These are phyloP conservation scores for Turritopsis rubra DNA, from an alignment of 30 jellyfish, hydroid and myxozoan species.

Conservation along the genomic window DNA sequence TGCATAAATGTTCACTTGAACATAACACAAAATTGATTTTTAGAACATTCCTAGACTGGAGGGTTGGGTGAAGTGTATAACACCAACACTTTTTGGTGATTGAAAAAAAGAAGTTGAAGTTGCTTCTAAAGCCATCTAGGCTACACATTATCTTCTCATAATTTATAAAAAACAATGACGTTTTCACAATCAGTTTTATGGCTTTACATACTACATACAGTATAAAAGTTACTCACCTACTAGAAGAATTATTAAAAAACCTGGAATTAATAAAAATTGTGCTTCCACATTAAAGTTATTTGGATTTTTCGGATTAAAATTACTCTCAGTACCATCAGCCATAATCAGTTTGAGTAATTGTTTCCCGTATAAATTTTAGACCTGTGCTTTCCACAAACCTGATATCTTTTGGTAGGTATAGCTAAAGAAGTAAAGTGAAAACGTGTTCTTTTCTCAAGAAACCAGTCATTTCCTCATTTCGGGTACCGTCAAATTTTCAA, in stretches of 20 bases:
- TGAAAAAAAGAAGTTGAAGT: too few species aligned
- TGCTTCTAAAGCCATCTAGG: too few species aligned
- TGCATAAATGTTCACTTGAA: too few species aligned
- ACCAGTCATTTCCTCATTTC: background rate
- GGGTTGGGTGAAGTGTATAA: too few species aligned
- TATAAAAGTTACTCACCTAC: slow-evolving; percentile 31
- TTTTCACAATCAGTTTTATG: too few species aligned
- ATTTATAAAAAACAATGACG: too few species aligned
- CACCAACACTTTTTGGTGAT: too few species aligned
- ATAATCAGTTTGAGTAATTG: too few species aligned
- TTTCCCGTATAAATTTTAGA: background rate
- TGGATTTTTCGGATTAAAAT: slow-evolving; percentile 31
- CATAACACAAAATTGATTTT: too few species aligned
- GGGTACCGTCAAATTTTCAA: background rate
- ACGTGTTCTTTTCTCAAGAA: background rate
- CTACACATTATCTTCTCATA: too few species aligned
- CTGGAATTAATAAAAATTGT: slow-evolving; percentile 27
- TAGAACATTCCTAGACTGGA: too few species aligned
- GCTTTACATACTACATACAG: too few species aligned
- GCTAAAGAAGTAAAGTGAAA: background rate
- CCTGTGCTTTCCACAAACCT: background rate
- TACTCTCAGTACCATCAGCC: slow-evolving; percentile 35
- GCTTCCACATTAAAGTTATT: slow-evolving; percentile 31
- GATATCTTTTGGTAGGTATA: background rate
- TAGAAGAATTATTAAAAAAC: slow-evolving; percentile 13